Base-by-base conservation (phyloP, 2,113 vertebrate species). In the Neotragus moschatus region DNA sequence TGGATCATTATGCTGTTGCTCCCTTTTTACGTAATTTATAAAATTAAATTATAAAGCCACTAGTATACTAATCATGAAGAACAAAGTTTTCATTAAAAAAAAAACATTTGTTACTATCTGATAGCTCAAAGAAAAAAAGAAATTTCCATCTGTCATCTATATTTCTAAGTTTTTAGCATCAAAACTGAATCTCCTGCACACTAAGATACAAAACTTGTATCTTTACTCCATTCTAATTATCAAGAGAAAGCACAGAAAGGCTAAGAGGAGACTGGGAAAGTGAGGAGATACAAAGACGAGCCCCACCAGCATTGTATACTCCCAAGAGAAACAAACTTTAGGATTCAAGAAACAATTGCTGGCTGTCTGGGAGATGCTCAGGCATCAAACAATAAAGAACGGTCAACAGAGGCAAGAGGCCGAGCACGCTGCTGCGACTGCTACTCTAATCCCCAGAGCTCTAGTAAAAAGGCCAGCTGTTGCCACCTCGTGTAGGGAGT, bases 401-500 rank as follows among this genome's bases (percentile, higher is more conserved):
- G 84, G 96, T 94, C 97, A 98, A 95, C 97, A 98, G 95, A 97
- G 96, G 96, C 25, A 5, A 95, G 97, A 97, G 90, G 97, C 87
- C 85, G 17, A 56, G 97, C 98, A 88, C 7, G 94, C 95, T 84
- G 97, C 96, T 82, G 53, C 33, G 39, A 58, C 23, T 55, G 75
- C 86, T 13, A 5, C 93, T 53, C 91, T 95, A 97, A 96, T 96
- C 98, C 97, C 90, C 43, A 39, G 58, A 84, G 61, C 75, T 89
- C 88, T 14, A 77, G 73, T 56, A 39, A 47, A 91, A 94, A 97
- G 95, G 98, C 95, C 96, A 88, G 97, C 96, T 96, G 98, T 98
- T 98, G 98, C 98, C 99, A 98, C 95, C 98, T 98, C 47, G 97
- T 0, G 98, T 61, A 95, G 88, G 63, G 92, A 98, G 94, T 61